Evolutionary conservation across 2,888 invertebrate genomes (phyloP), one percentile per base, ranked within the genome.

Genomic region (Muscina levida): DNA sequence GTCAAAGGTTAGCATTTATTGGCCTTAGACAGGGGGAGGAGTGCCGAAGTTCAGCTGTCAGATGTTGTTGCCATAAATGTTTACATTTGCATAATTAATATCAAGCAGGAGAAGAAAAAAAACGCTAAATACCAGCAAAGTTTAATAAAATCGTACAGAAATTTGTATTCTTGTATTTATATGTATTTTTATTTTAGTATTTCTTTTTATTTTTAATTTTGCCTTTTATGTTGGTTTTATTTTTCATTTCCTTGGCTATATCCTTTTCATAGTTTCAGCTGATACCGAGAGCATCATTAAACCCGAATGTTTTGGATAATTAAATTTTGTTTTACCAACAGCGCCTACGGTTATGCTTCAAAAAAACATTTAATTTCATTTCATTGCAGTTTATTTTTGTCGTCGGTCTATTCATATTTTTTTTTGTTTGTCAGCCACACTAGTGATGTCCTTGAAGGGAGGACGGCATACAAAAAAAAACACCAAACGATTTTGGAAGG

Each of bases 81-180:
- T 62, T 24, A 68, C 68, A 56, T 68, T 68, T 68, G 68, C 68
- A 68, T 68, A 68, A 68, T 68, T 68, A 68, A 53, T 39, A 15
- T n/a, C 15, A 10, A 46, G 2, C 11, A 24, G 19, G 56, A 56
- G 26, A 48, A n/a, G 0, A 4, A 31, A 13, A 31, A 22, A 26
- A 56, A 46, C 46, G 5, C 15, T 15, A n/a, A 13, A 15, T 5
- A 15, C 15, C 15, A 6, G 6, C 10, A 15, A 46, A 46, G 15
- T 15, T 6, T 46, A 3, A 46, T 22, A 48, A 53, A 53, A 59
- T 59, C 1, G 39, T 2, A 62, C 17, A 19, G 22, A 62, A 62
- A 62, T 62, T 11, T 62, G 4, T 39, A 42, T 39, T 39, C 39
- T 5, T 22, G 8, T 42, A 42, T 59, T 59, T 59, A 19, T 10